Evolutionary conservation across 2,797 vertebrate species (phyloP), one percentile per base, ranked within the genome.

Genomic region (Neoniphon sammara): DNA sequence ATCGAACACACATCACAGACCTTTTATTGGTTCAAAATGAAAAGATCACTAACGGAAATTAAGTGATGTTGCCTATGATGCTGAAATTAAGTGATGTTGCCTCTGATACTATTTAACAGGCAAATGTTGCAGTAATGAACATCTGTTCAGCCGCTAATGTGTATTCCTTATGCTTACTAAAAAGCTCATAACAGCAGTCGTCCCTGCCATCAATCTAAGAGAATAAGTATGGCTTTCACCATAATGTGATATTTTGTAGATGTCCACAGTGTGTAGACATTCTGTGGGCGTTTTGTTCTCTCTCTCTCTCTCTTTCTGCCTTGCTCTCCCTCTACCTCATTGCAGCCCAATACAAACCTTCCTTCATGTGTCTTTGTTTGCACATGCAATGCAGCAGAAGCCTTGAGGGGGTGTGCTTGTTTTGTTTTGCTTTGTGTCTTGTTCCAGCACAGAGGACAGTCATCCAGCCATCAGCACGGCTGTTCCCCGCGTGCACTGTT

Each of bases 391-490:
- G 81, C 89, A 85, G 74, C 70, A 83, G 62, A 85, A 81, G 57
- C 76, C 85, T 87, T 74, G 59, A 81, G 81, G 86, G 73, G 72
- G 81, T 75, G 85, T 78, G 85, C 88, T 85, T 89, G 86, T 87
- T 91, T 91, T 87, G 87, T 77, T 84, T 87, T 80, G 83, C 85
- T 87, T 81, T 83, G 87, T 67, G 85, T 81, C 82, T 77, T 70
- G 82, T 84, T 84, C 47, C 72, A 50, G 85, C 77, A n/a, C 86
- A 72, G 81, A 89, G 84, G 83, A 90, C 76, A 83, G 86, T 73
- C 87, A 84, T 81, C 67, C 80, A 86, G 86, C 81, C 83, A 75
- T 87, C 80, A 47, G 79, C 30, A 46, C 62, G 82, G 80, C 77
- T 77, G 76, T 73, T 78, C 83, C 83, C 85, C 88, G 76, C 73